phyloP scores from a whole-genome alignment of 1,140 invertebrate species.

The Drosophila athabasca region DNA sequence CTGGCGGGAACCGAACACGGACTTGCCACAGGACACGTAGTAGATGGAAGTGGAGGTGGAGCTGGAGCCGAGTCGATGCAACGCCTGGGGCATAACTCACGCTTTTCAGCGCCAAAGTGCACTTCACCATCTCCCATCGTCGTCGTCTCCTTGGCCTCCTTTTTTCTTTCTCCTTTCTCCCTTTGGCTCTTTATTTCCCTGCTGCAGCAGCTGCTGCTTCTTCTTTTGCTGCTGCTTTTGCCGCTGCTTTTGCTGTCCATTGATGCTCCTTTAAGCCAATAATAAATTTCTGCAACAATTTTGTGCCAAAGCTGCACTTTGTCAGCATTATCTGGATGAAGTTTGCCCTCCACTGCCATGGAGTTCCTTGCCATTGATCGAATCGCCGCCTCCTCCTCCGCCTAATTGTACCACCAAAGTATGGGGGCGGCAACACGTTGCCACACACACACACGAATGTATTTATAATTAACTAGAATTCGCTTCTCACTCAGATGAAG shows the following conservation, averaged over 20 bases:
- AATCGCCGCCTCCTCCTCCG: no score
- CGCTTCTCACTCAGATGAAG: slow-evolving; percentile 12
- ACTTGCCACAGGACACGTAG: slow-evolving; percentile 35
- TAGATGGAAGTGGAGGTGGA: slow-evolving; percentile 27
- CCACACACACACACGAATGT: slow-evolving; percentile 26
- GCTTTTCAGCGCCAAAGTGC: slow-evolving; percentile 67
- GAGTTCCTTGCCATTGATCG: no score
- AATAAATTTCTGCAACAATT: slow-evolving; percentile 75
- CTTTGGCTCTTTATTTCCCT: neutral
- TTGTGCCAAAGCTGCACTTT: slow-evolving; percentile 72
- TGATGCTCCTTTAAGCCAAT: slow-evolving; percentile 58
- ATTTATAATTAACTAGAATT: slow-evolving; percentile 62
- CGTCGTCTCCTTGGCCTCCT: neutral
- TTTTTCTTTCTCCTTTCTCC: neutral
- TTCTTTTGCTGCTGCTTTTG: slow-evolving; percentile 21
- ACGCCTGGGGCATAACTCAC: slow-evolving; percentile 59
- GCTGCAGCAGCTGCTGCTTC: no score
- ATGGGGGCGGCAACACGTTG: slow-evolving; percentile 21
- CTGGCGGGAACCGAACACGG: neutral
- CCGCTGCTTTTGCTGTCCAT: neutral
- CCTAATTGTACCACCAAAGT: no score
- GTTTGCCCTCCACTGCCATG: neutral
- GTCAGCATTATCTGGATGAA: slow-evolving; percentile 64
- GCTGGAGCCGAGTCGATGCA: slow-evolving; percentile 5
- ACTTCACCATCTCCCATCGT: slow-evolving; percentile 43